Percentiles rank a stretch among this genome's conserved stretches.
These are phyloP conservation scores for Acanthopagrus latus DNA, from an alignment of 2,797 vertebrate species.

Conservation along the genomic window DNA sequence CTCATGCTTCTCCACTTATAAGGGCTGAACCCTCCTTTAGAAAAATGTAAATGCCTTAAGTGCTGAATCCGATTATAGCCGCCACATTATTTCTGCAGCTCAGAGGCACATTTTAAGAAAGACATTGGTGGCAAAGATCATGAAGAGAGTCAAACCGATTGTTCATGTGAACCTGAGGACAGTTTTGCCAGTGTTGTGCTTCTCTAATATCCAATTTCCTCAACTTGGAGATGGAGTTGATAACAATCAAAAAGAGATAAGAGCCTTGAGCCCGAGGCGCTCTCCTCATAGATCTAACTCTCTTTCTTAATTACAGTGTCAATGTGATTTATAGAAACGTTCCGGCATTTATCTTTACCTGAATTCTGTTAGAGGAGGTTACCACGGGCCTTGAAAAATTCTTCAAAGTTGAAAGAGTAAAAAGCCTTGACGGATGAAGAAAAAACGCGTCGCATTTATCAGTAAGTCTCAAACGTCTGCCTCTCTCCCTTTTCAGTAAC, in stretches of 20 bases:
- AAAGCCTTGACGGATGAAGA: background rate
- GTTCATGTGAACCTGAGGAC: slow-evolving; percentile 41
- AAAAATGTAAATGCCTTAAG: slow-evolving; percentile 22
- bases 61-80: slow-evolving; percentile 16
- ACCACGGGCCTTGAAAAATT: background rate
- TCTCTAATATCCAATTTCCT: slow-evolving; percentile 71
- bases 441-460: slow-evolving; percentile 8
- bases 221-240: slow-evolving; percentile 48
- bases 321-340: slow-evolving; percentile 69
- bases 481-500: background rate
- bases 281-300: slow-evolving; percentile 29
- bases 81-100: background rate
- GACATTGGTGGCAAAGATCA: background rate
- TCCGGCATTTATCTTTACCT: slow-evolving; percentile 40
- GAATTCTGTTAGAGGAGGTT: slow-evolving; percentile 12
- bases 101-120: slow-evolving; percentile 5
- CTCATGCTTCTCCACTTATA: slow-evolving; percentile 10
- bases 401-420: slow-evolving; percentile 13
- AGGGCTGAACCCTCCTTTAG: background rate
- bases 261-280: slow-evolving; percentile 47
- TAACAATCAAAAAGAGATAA: slow-evolving; percentile 67
- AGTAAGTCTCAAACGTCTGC: background rate
- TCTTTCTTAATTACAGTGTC: slow-evolving; percentile 75
- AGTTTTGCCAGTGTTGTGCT: slow-evolving; percentile 37
- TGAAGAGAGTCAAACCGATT: background rate